A percentile compares a stretch with the other conserved stretches of the same genome.
Evolutionary conservation across 2,797 vertebrate species (phyloP).

Genomic region (Phoebastria nigripes): DNA sequence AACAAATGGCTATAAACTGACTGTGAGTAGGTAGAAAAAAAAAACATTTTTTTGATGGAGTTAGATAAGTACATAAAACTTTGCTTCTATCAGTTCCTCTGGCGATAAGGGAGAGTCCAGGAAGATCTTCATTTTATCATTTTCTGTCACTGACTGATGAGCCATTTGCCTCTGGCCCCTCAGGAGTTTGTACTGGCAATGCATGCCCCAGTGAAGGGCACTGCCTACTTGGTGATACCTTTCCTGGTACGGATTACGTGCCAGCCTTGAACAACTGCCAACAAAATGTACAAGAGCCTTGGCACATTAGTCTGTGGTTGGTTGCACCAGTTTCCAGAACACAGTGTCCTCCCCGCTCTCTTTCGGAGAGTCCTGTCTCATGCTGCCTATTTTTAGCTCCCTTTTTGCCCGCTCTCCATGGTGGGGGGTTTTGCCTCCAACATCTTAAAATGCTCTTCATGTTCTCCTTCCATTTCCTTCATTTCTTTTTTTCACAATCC

Average conservation of each 20-base stretch:
- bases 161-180: neutral
- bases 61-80: neutral
- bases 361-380: constrained; percentile 10
- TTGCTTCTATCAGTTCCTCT: neutral
- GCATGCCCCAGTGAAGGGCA: neutral
- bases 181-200: neutral
- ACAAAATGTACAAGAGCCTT: constrained; percentile 42
- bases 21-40: neutral
- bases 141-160: neutral
- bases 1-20: neutral
- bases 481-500: neutral
- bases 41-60: neutral
- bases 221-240: constrained; percentile 19
- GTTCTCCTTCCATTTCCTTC: constrained; percentile 17
- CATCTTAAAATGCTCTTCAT: constrained; percentile 20
- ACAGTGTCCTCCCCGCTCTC: constrained; percentile 35
- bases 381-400: constrained; percentile 51
- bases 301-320: constrained; percentile 13
- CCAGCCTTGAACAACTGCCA: constrained; percentile 49
- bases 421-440: constrained; percentile 1
- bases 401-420: neutral
- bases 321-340: constrained; percentile 51
- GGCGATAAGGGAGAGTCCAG: neutral
- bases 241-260: neutral
- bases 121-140: neutral